phyloP scores from a whole-genome alignment of 2,113 vertebrate genomes.

The Notarius quadriscutis region DNA sequence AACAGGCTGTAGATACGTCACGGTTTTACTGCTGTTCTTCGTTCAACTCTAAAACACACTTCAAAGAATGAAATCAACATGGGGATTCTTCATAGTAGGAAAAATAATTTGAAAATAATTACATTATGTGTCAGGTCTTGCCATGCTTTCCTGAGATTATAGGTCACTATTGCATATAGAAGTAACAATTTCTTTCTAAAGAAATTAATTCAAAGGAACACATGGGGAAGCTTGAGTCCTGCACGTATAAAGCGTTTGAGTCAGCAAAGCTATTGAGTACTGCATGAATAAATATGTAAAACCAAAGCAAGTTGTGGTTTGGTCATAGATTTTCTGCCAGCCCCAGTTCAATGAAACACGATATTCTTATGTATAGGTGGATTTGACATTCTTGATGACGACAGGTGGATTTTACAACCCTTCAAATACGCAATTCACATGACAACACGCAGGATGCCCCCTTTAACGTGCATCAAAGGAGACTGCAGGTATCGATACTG shows the following conservation, averaged over 20 bases:
- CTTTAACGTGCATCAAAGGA: neutral
- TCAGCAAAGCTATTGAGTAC: neutral
- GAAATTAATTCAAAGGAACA: neutral
- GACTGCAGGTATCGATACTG: neutral
- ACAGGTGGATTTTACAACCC: neutral
- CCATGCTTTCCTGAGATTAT: neutral
- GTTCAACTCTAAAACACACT: neutral
- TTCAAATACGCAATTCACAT: neutral
- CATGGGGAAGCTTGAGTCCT: neutral
- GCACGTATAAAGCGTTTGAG: neutral
- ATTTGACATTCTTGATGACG: neutral
- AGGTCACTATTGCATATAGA: neutral
- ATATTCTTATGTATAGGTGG: neutral
- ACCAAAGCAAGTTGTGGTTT: neutral
- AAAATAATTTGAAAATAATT: neutral
- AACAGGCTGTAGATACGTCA: constrained; percentile 25
- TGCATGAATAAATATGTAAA: neutral
- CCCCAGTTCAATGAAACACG: neutral
- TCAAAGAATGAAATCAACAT: neutral
- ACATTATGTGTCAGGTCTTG: neutral
- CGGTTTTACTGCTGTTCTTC: constrained; percentile 10
- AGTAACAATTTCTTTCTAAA: neutral
- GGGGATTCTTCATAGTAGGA: neutral
- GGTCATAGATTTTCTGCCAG: too few relatives aligned
- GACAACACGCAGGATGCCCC: neutral